Conservation (phyloP, 2,888 invertebrate genomes). For the Axea sp. region DNA sequence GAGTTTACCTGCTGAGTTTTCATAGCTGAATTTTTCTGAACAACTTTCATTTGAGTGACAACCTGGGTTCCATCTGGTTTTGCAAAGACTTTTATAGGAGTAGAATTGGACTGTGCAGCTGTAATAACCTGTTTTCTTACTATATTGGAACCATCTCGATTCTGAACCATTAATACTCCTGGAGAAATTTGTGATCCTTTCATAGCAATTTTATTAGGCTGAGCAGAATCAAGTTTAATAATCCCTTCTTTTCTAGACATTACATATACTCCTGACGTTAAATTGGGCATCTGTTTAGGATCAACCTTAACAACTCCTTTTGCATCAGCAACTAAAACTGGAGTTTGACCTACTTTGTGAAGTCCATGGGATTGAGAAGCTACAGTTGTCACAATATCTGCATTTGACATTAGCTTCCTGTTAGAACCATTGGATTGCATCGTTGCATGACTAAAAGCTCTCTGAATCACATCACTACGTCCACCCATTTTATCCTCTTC, state of each 20-base stretch:
- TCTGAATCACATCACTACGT: conserved; percentile 77
- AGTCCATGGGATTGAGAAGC: conserved; percentile 50
- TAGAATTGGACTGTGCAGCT: conserved; percentile 69
- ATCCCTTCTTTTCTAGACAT: conserved; percentile 89
- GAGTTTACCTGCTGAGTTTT: conserved; percentile 56
- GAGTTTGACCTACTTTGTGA: conserved; percentile 72
- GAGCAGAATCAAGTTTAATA: conserved; percentile 85
- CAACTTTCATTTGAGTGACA: conserved; percentile 78
- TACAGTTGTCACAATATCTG: conserved; percentile 80
- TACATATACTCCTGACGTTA: conserved; percentile 85
- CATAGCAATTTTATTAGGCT: conserved; percentile 79
- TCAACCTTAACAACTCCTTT: conserved; percentile 88
- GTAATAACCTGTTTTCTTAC: conserved; percentile 76
- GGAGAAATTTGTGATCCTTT: conserved; percentile 81
- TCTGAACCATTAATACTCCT: conserved; percentile 77
- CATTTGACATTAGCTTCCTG: conserved; percentile 76
- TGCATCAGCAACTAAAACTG: conserved; percentile 80
- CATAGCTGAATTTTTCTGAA: conserved; percentile 69
- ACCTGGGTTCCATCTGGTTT: conserved; percentile 77
- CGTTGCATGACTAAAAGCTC: conserved; percentile 76
- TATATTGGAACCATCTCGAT: conserved; percentile 72
- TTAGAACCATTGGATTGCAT: conserved; percentile 78
- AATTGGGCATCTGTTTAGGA: conserved; percentile 85
- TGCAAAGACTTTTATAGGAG: conserved; percentile 76
- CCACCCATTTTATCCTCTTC: conserved; percentile 78